Conservation (phyloP, 2,113 vertebrate species). For the Elaphurus davidianus region DNA sequence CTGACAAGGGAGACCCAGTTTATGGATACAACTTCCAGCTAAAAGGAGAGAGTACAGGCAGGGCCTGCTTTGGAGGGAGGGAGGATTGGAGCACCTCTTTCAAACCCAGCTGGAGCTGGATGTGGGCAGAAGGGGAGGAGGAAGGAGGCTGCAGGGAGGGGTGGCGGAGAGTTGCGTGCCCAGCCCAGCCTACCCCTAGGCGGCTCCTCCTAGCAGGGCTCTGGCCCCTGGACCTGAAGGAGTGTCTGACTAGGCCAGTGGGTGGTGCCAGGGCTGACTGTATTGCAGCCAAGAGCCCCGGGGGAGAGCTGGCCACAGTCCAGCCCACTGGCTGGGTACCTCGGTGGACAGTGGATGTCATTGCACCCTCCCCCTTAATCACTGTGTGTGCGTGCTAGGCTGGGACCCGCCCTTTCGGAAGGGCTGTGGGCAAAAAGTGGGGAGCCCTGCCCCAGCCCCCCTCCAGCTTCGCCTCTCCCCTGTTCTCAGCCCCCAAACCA, state of each 20-base stretch:
- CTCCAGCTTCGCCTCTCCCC: background rate
- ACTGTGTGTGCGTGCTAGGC: slow-evolving; percentile 60
- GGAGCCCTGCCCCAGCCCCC: background rate
- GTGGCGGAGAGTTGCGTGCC: background rate
- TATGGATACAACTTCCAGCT: background rate
- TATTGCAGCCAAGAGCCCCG: slow-evolving; percentile 77
- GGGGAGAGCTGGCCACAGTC: slow-evolving; percentile 77
- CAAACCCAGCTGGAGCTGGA: slow-evolving; percentile 15
- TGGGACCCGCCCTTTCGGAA: slow-evolving; percentile 61
- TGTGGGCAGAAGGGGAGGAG: background rate
- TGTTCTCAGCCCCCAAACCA: background rate
- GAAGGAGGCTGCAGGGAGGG: background rate
- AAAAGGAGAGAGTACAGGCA: background rate
- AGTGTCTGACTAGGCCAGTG: slow-evolving; percentile 78
- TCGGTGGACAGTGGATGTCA: slow-evolving; percentile 65
- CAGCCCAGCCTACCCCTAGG: background rate
- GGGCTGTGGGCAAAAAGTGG: slow-evolving; percentile 34
- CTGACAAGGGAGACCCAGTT: background rate
- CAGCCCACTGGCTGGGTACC: slow-evolving; percentile 71
- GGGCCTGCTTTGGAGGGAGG: background rate
- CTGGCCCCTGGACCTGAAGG: slow-evolving; percentile 76
- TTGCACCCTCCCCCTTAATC: slow-evolving; percentile 71
- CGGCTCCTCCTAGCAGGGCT: slow-evolving; percentile 70
- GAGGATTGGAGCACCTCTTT: background rate
- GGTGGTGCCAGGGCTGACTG: slow-evolving; percentile 64